phyloP scores from a whole-genome alignment of 2,888 invertebrate genomes.

The Sturmia bella region DNA sequence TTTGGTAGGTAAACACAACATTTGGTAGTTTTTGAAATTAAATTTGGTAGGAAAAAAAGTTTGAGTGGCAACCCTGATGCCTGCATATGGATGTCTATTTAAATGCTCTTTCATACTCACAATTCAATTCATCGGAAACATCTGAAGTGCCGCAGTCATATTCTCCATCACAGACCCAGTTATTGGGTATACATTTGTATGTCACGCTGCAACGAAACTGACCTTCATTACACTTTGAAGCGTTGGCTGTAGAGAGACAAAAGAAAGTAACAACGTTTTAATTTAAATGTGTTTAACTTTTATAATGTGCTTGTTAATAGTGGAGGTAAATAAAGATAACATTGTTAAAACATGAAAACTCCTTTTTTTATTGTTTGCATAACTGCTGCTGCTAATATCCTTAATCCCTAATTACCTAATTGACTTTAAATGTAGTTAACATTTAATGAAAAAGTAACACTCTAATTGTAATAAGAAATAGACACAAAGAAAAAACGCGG shows the following conservation, averaged over 20 bases:
- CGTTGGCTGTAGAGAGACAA: slow-evolving; percentile 81
- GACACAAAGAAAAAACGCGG: too few relatives aligned
- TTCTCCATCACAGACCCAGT: slow-evolving; percentile 91
- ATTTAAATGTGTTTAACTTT: slow-evolving; percentile 10
- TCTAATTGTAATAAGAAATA: too few relatives aligned
- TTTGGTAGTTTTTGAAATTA: too few relatives aligned
- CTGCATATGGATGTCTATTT: slow-evolving; percentile 1
- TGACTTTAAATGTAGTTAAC: slow-evolving; percentile 64
- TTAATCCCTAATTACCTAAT: slow-evolving; percentile 69
- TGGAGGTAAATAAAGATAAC: not conserved
- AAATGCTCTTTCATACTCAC: slow-evolving; percentile 82
- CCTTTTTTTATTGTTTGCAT: slow-evolving; percentile 11
- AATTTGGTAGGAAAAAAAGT: too few relatives aligned
- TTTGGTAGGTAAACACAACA: too few relatives aligned
- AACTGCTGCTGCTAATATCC: slow-evolving; percentile 54
- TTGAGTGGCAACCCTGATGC: too few relatives aligned
- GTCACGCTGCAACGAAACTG: slow-evolving; percentile 89
- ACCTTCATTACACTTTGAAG: slow-evolving; percentile 84
- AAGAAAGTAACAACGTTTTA: slow-evolving; percentile 4
- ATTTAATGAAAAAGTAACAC: slow-evolving; percentile 41
- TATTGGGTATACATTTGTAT: slow-evolving; percentile 88
- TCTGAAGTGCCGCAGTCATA: slow-evolving; percentile 91
- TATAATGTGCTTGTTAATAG: not conserved
- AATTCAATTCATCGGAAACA: slow-evolving; percentile 88
- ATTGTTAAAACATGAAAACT: slow-evolving; percentile 11